A percentile compares a stretch with the other conserved stretches of the same genome.
These are phyloP conservation scores for Dasypogon diadema DNA, from an alignment of 2,888 invertebrate species.

Conservation along the genomic window DNA sequence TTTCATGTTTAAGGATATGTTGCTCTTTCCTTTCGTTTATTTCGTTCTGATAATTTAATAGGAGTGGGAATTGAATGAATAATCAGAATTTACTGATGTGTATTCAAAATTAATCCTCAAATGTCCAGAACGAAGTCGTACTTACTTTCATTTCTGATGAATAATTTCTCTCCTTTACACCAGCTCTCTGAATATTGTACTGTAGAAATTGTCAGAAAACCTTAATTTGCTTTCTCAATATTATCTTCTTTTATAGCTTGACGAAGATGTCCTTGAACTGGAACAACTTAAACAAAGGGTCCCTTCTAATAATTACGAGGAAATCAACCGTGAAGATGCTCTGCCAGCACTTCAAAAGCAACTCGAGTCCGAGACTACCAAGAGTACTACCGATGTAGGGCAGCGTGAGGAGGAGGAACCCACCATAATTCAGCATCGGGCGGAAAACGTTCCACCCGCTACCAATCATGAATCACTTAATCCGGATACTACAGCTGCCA, in stretches of 20 bases:
- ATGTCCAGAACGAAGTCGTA: too few species aligned
- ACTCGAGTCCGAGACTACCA: constrained; percentile 58
- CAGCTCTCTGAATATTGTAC: too few species aligned
- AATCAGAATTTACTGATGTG: too few species aligned
- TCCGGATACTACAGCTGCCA: neutral
- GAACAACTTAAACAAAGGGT: constrained; percentile 69
- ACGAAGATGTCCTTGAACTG: constrained; percentile 71
- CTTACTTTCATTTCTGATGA: too few species aligned
- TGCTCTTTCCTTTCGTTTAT: neutral
- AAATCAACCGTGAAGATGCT: constrained; percentile 27
- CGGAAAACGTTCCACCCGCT: constrained; percentile 25
- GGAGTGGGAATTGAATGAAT: too few species aligned
- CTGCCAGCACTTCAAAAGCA: constrained; percentile 54
- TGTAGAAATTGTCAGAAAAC: neutral
- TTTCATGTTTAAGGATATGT: neutral
- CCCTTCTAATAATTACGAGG: constrained; percentile 36
- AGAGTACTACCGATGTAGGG: constrained; percentile 46
- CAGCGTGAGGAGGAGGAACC: constrained; percentile 56
- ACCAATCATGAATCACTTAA: neutral
- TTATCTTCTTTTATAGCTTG: constrained; percentile 63
- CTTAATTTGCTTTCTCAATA: constrained; percentile 21
- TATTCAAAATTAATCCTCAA: too few species aligned
- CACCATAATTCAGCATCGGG: constrained; percentile 53
- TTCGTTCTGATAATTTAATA: too few species aligned
- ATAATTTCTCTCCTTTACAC: too few species aligned